Evolutionary conservation across 2,797 vertebrate genomes (phyloP).

Genomic region (Helarctos malayanus): DNA sequence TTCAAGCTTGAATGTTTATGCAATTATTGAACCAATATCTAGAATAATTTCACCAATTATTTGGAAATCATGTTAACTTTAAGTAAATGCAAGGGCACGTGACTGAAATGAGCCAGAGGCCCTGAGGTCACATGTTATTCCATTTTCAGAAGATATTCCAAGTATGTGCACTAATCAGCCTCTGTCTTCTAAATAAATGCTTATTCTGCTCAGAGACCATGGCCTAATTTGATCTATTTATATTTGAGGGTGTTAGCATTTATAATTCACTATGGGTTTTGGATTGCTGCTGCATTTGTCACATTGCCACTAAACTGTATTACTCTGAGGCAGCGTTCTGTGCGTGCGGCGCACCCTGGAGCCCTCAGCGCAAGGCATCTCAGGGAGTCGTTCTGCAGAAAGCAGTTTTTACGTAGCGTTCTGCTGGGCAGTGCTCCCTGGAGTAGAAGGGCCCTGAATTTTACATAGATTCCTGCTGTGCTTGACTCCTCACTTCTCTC

Average conservation of each 20-base stretch:
- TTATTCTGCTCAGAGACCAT: background rate
- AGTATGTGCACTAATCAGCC: background rate
- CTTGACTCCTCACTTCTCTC: background rate
- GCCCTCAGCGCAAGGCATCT: accelerated
- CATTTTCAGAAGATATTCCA: background rate
- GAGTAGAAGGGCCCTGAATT: background rate
- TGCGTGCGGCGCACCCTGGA: accelerated
- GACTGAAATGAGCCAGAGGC: background rate
- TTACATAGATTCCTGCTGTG: background rate
- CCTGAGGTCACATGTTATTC: background rate
- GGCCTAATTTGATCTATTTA: background rate
- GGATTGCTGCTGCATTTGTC: background rate
- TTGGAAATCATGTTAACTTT: background rate
- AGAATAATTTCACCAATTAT: background rate
- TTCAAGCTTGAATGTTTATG: constrained; percentile 11
- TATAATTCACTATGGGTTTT: background rate
- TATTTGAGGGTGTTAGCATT: background rate
- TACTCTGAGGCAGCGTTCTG: accelerated
- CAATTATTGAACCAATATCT: constrained; percentile 22
- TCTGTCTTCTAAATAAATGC: background rate
- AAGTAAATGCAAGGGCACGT: background rate
- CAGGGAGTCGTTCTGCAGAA: background rate
- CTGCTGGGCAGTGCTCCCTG: background rate
- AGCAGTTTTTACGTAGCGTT: background rate
- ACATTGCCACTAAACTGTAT: background rate